A percentile compares a stretch with the other conserved stretches of the same genome.
phyloP scores from a whole-genome alignment of 92 coral and sea anemone genomes.

The Actinernus sp. region DNA sequence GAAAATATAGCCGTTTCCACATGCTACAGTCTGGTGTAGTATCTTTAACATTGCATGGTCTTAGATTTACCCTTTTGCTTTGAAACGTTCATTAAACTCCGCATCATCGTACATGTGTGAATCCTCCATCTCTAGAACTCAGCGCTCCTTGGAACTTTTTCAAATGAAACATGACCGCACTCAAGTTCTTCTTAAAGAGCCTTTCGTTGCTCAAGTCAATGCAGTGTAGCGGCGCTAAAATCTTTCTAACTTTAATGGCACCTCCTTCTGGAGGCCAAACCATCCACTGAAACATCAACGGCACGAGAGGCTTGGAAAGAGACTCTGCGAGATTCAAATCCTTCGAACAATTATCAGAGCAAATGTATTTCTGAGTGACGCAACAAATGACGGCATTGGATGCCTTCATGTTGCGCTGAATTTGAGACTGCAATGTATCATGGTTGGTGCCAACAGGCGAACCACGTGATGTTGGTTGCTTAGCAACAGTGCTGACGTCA shows the following conservation, averaged over 20 bases:
- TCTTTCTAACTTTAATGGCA: conserved; percentile 68
- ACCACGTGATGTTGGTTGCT: conserved; percentile 37
- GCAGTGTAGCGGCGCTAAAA: conserved; percentile 66
- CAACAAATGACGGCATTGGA: conserved; percentile 87
- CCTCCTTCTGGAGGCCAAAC: conserved; percentile 91
- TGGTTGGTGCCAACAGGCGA: conserved; percentile 21
- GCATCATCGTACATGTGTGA: too few species aligned
- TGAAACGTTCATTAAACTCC: too few species aligned
- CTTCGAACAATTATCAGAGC: conserved; percentile 91
- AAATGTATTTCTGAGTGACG: conserved; percentile 84
- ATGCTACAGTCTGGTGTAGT: too few species aligned
- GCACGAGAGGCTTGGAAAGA: conserved; percentile 82
- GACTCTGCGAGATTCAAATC: conserved; percentile 85
- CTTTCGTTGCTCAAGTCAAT: conserved; percentile 93
- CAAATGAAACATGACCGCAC: conserved; percentile 48
- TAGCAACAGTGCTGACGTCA: conserved; percentile 66
- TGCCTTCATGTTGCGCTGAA: conserved; percentile 79
- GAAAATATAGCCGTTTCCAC: too few species aligned
- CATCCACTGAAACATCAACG: conserved; percentile 90
- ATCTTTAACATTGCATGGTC: too few species aligned
- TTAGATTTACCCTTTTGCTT: too few species aligned
- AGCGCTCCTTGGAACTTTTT: conserved; percentile 25
- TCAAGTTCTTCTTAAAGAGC: conserved; percentile 69
- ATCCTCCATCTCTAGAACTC: conserved; percentile 15
- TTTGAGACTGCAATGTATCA: conserved; percentile 68